These are phyloP conservation scores for Phalanger gymnotis DNA, from an alignment of 2,797 vertebrate species.

Conservation along the genomic window DNA sequence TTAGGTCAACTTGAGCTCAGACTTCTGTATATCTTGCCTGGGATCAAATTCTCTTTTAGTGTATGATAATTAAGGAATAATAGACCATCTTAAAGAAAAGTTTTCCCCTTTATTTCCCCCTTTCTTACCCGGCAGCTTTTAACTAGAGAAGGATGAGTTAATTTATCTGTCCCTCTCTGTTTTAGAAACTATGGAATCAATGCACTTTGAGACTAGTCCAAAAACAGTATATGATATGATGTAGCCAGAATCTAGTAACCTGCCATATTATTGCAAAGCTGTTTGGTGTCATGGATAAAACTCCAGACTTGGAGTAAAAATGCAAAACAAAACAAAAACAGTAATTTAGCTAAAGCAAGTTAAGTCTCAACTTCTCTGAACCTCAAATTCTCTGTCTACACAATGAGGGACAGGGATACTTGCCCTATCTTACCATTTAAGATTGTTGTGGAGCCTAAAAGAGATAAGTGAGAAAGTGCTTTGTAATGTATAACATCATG, in stretches of 20 bases:
- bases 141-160: background rate
- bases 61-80: constrained; percentile 52
- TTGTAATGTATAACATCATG: background rate
- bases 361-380: background rate
- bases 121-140: constrained; percentile 52
- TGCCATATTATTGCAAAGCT: background rate
- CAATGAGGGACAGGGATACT: background rate
- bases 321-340: background rate
- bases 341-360: background rate
- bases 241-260: background rate
- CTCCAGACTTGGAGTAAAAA: background rate
- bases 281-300: background rate
- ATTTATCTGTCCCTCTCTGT: constrained; percentile 11
- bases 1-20: constrained; percentile 63
- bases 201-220: background rate
- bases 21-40: constrained; percentile 46
- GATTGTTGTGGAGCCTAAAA: background rate
- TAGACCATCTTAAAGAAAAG: background rate
- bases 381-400: too few species aligned
- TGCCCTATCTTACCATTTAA: background rate
- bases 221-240: background rate
- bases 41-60: constrained; percentile 58
- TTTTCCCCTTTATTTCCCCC: background rate
- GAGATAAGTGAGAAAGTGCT: background rate
- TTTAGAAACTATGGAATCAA: constrained; percentile 21